Base-by-base conservation (phyloP, 1,140 invertebrate species). In the Apis florea region DNA sequence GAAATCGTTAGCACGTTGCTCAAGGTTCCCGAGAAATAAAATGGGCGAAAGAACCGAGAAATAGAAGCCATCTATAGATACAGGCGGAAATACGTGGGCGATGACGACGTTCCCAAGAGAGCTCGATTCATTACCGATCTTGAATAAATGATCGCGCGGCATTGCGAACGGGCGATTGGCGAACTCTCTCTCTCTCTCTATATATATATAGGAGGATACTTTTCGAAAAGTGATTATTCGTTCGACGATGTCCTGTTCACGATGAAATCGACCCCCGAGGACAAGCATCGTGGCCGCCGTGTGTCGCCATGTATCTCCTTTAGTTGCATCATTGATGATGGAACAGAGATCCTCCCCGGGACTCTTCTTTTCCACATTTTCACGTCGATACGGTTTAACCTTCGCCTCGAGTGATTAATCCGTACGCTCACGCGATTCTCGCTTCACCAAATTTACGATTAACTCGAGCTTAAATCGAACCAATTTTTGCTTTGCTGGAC, bases 211-310 rank as follows among this genome's bases (percentile, higher is more conserved):
- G 63, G 71, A 80, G 69, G 73, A 76, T 79, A 72, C 78, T 83
- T 73, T 73, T 58, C 73, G 85, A 81, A 91, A 90, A 93, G 92
- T 93, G 93, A 93, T 93, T 93, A 93, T 93, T 93, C 89, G 89
- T 88, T 87, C 82, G 87, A 85, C 87, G 85, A 87, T 87, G 87
- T 89, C 84, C 88, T 89, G 88, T 89, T 87, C 88, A 83, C 88
- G 73, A 67, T 69, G 88, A 91, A 92, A 93, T 93, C 89, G 92
- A 93, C 88, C 92, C 92, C 92, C 83, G 84, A 69, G 91, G 90
- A 92, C 86, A 66, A 83, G 78, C 74, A 87, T 76, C 83, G 76
- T 80, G 71, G 73, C 75, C 72, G 61, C 61, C 73, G 1, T 59
- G 31, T 76, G 71, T 74, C 74, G 79, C 88, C 85, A 89, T 92